Percentiles rank a stretch among this genome's conserved stretches.
These are phyloP conservation scores for Drosophila kambysellisi DNA, from an alignment of 2,888 invertebrate species.

Conservation along the genomic window DNA sequence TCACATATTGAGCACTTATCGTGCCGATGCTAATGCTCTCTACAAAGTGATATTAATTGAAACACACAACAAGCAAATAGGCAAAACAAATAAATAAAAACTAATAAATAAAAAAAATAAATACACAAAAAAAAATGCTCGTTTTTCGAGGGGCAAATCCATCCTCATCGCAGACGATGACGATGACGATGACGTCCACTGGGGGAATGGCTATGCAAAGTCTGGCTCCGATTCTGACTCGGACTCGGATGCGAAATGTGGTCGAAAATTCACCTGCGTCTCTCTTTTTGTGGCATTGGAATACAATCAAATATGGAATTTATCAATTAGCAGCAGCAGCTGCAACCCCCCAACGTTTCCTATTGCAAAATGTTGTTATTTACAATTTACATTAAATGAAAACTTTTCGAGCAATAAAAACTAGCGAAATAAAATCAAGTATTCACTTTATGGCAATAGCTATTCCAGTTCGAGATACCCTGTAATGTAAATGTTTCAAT, in stretches of 20 bases:
- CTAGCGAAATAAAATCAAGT: slow-evolving; percentile 16
- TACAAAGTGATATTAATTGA: slow-evolving; percentile 69
- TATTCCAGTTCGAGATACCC: slow-evolving; percentile 35
- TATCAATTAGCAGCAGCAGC: slow-evolving; percentile 61
- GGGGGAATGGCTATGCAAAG: slow-evolving; percentile 60
- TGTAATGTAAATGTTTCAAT: slow-evolving; percentile 4
- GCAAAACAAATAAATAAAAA: background rate
- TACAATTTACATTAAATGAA: slow-evolving; percentile 59
- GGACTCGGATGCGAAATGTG: background rate
- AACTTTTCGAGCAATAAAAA: slow-evolving; percentile 46
- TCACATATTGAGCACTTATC: slow-evolving; percentile 63
- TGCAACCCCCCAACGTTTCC: slow-evolving; percentile 40
- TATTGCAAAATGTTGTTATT: slow-evolving; percentile 71
- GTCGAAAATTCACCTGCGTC: slow-evolving; percentile 31
- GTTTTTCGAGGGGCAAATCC: slow-evolving; percentile 40
- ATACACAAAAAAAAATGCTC: slow-evolving; percentile 11
- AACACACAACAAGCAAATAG: slow-evolving; percentile 51
- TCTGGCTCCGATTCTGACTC: slow-evolving; percentile 36
- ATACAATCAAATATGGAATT: slow-evolving; percentile 53
- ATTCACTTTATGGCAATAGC: background rate
- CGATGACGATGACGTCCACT: slow-evolving; percentile 20
- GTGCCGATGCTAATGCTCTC: slow-evolving; percentile 61
- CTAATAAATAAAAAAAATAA: slow-evolving; percentile 16
- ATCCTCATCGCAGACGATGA: slow-evolving; percentile 9
- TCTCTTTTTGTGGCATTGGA: slow-evolving; percentile 8